Conservation (phyloP, 2,888 invertebrate species). For the Drosophila kanekoi region DNA sequence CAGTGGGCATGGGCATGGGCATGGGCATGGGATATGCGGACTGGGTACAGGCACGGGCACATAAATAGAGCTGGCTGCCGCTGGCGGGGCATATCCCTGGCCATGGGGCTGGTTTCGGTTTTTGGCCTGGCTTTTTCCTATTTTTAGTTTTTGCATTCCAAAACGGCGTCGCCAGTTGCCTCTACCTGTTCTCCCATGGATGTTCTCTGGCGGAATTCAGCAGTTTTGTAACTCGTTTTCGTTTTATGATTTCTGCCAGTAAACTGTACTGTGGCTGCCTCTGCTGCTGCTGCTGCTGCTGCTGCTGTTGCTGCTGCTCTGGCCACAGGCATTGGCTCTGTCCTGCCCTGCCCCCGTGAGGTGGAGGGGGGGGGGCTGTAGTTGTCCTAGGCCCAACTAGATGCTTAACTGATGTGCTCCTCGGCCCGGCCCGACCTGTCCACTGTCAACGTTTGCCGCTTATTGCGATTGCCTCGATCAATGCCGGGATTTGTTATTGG, state of each 20-base stretch:
- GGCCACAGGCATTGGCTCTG: neutral
- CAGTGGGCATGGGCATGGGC: constrained; percentile 9
- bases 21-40: too few species aligned
- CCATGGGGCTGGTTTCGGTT: constrained; percentile 37
- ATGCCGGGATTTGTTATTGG: constrained; percentile 63
- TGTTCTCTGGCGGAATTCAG: constrained; percentile 63
- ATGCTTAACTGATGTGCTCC: constrained; percentile 32
- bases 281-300: constrained; percentile 7
- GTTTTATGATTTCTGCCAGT: constrained; percentile 72
- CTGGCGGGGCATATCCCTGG: constrained; percentile 22
- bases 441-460: constrained; percentile 48
- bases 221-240: constrained; percentile 79
- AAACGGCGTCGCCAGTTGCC: constrained; percentile 68
- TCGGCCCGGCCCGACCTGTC: neutral
- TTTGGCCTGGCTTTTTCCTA: constrained; percentile 70
- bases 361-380: too few species aligned
- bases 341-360: too few species aligned
- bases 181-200: constrained; percentile 32
- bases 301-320: constrained; percentile 3
- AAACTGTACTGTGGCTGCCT: constrained; percentile 53
- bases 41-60: constrained; percentile 50
- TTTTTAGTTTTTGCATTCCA: constrained; percentile 81
- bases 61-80: constrained; percentile 65
- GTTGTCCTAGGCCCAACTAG: neutral
- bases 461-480: constrained; percentile 67